Conservation (phyloP, 2,797 vertebrate species). For the Bryconaethiops microstoma region DNA sequence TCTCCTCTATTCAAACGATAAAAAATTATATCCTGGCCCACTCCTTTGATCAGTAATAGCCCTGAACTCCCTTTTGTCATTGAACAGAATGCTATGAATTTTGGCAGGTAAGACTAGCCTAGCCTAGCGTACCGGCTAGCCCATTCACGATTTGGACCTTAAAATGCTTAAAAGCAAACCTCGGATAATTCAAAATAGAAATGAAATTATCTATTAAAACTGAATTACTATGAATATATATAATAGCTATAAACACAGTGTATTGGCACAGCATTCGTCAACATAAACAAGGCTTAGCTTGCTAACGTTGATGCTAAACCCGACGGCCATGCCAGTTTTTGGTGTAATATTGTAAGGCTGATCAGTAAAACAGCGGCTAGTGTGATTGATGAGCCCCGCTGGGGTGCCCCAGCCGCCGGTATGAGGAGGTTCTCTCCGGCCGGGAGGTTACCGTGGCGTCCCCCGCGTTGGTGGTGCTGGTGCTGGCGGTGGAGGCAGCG, state of each 20-base stretch:
- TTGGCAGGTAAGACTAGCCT: background rate
- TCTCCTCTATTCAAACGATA: background rate
- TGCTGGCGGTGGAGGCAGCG: conserved; percentile 92
- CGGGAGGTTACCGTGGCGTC: conserved; percentile 64
- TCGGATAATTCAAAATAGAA: too few species aligned
- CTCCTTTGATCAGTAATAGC: background rate
- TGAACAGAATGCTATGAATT: background rate
- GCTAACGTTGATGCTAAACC: background rate
- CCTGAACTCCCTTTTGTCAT: background rate
- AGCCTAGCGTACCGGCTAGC: conserved; percentile 4
- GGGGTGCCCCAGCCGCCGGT: conserved; percentile 8
- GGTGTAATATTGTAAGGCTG: background rate
- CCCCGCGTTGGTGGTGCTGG: conserved; percentile 78
- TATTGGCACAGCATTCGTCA: background rate
- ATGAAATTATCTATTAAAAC: too few species aligned
- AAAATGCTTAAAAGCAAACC: background rate
- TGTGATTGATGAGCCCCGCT: conserved; percentile 12
- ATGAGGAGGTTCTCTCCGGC: background rate
- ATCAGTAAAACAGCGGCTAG: background rate
- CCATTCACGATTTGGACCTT: background rate
- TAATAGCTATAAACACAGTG: background rate
- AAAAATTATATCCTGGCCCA: too few species aligned
- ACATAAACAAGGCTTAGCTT: background rate
- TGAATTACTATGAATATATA: too few species aligned
- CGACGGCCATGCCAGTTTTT: background rate